These are phyloP conservation scores for Heliothis peltigera DNA, from an alignment of 2,888 invertebrate genomes.

Conservation along the genomic window DNA sequence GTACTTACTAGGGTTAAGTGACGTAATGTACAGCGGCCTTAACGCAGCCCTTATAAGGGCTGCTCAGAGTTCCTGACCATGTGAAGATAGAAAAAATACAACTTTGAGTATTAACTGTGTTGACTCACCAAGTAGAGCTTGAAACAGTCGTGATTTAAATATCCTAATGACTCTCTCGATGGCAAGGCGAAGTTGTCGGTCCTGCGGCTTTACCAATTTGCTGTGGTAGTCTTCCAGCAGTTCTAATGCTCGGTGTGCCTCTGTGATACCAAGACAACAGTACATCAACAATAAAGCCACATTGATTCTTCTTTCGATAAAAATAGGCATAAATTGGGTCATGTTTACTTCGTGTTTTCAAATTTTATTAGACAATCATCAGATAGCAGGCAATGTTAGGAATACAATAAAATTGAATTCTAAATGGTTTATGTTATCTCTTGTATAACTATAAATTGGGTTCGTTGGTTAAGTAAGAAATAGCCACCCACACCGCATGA, in stretches of 20 bases:
- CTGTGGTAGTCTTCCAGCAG: constrained; percentile 99
- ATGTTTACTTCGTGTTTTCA: constrained; percentile 49
- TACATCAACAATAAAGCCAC: constrained; percentile 46
- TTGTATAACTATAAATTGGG: constrained; percentile 8
- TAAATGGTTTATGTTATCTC: constrained; percentile 12
- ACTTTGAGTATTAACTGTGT: not conserved
- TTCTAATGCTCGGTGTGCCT: constrained; percentile 99
- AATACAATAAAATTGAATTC: constrained; percentile 8
- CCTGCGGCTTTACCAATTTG: constrained; percentile 97
- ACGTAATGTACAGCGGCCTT: constrained; percentile 33
- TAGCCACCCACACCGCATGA: constrained; percentile 33
- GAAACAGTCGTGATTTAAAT: constrained; percentile 99
- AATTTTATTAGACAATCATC: constrained; percentile 30
- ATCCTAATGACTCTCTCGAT: constrained; percentile 99
- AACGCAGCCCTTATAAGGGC: constrained; percentile 11
- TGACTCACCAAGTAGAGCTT: constrained; percentile 97
- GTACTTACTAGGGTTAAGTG: constrained; percentile 32
- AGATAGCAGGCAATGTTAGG: constrained; percentile 28
- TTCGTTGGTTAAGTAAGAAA: not conserved
- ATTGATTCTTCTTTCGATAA: constrained; percentile 24
- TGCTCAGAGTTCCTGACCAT: constrained; percentile 19
- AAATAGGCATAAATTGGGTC: constrained; percentile 49
- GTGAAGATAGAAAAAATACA: not conserved
- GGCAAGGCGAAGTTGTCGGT: constrained; percentile 97
- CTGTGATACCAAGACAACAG: constrained; percentile 87